These are phyloP conservation scores for cattle (Bos taurus) DNA, from an alignment of 2,113 vertebrate genomes.

Conservation along the genomic window ARS-UCD2.0 NC_037342.1:49797501-49798000, in stretches of 20 bases:
- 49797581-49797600: neutral
- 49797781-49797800: neutral
- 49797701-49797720: neutral
- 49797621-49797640: neutral
- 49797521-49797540: neutral
- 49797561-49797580: neutral
- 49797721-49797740: neutral
- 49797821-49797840: neutral
- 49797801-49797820: slow-evolving; percentile 30
- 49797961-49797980: neutral
- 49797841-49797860: neutral
- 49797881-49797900: neutral
- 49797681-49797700: slow-evolving; percentile 25
- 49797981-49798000: slow-evolving; percentile 28
- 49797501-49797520: neutral
- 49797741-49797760: neutral
- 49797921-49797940: neutral
- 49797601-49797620: neutral
- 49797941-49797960: neutral
- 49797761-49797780: neutral
- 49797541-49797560: neutral
- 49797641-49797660: accelerated
- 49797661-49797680: neutral
- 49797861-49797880: neutral
- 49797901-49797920: accelerated